Conservation (phyloP, 1,140 invertebrate species). For the Drosophila ohnishii region DNA sequence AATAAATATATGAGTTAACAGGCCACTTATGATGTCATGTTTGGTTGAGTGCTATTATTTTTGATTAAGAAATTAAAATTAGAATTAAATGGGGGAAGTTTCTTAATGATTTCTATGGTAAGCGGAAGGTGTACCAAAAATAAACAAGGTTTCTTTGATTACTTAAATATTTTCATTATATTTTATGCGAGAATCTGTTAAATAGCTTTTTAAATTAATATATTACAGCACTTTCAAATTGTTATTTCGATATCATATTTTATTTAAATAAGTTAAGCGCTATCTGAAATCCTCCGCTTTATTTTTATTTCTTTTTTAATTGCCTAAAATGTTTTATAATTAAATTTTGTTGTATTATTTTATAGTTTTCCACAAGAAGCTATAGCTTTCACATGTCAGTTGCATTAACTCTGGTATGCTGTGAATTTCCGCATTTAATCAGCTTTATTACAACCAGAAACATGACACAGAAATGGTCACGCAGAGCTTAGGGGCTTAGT, state of each 20-base stretch:
- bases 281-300: too few relatives aligned
- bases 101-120: neutral
- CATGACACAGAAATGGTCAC: slow-evolving; percentile 23
- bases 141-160: too few relatives aligned
- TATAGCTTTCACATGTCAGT: neutral
- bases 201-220: too few relatives aligned
- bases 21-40: slow-evolving; percentile 10
- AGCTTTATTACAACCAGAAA: slow-evolving; percentile 27
- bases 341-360: neutral
- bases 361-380: neutral
- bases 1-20: slow-evolving; percentile 3
- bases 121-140: neutral
- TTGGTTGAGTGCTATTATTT: neutral
- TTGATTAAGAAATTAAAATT: neutral
- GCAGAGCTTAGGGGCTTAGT: slow-evolving; percentile 22
- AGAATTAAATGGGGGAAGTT: too few relatives aligned
- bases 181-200: too few relatives aligned
- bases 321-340: neutral
- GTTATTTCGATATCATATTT: too few relatives aligned
- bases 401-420: neutral
- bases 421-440: slow-evolving; percentile 27
- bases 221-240: too few relatives aligned
- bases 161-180: too few relatives aligned
- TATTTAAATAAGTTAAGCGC: too few relatives aligned
- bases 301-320: neutral